A percentile compares a stretch with the other conserved stretches of the same genome.
Evolutionary conservation across 1,140 invertebrate genomes (phyloP).

Genomic region (Eumeta japonica): DNA sequence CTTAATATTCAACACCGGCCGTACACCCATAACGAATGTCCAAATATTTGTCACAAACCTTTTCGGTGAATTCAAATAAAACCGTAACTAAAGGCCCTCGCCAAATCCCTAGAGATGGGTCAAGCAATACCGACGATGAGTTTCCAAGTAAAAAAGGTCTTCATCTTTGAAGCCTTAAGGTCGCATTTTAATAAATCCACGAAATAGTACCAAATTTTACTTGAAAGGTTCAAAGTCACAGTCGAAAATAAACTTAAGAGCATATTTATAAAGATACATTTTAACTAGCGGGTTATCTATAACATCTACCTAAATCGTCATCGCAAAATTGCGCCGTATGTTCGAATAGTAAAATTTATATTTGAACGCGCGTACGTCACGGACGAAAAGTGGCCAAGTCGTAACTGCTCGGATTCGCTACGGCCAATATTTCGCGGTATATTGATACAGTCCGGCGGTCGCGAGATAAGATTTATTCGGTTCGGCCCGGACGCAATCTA

Average conservation of each 20-base stretch:
- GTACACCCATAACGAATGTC: slow-evolving; percentile 47
- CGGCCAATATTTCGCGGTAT: slow-evolving; percentile 51
- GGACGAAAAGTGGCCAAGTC: slow-evolving; percentile 25
- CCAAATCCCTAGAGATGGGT: slow-evolving; percentile 40
- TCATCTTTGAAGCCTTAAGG: too few species aligned
- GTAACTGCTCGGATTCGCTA: slow-evolving; percentile 39
- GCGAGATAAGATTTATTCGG: slow-evolving; percentile 44
- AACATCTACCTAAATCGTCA: too few species aligned
- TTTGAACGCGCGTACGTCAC: too few species aligned
- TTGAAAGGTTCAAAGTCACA: too few species aligned
- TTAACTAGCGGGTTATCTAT: too few species aligned
- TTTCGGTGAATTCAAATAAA: slow-evolving; percentile 49
- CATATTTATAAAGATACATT: too few species aligned
- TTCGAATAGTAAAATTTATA: too few species aligned
- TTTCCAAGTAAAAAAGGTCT: too few species aligned
- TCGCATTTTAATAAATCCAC: too few species aligned
- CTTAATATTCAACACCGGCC: slow-evolving; percentile 50
- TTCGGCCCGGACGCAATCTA: slow-evolving; percentile 12
- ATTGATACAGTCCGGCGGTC: slow-evolving; percentile 42
- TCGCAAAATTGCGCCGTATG: too few species aligned
- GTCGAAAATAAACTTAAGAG: too few species aligned
- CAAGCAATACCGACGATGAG: slow-evolving; percentile 24
- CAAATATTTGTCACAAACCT: slow-evolving; percentile 51
- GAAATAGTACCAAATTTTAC: too few species aligned
- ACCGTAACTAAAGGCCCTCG: slow-evolving; percentile 44